Evolutionary conservation across 1,140 invertebrate species (phyloP), one percentile per base, ranked within the genome.

Genomic region (Drosophila nannoptera): DNA sequence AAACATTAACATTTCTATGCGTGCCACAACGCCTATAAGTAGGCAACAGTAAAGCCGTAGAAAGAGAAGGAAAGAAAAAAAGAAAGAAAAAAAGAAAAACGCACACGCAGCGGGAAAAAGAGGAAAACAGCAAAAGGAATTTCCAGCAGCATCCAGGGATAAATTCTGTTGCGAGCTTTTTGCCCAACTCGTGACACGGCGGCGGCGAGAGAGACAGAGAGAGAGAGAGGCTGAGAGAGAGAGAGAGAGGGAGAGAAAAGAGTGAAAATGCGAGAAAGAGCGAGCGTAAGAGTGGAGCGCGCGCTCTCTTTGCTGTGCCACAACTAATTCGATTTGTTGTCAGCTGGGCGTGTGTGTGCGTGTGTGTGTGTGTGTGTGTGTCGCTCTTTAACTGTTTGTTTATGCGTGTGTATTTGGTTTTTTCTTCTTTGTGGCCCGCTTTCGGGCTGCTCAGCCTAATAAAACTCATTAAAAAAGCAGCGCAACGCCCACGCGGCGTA

Each of bases 341-440:
- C 31, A 36, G 66, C 59, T 29, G 11, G n/a, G 8, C 7, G 7
- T 11, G 12, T 35, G 33, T 52, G 48, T 36, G 40, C 35, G 14
- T 52, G 38, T 46, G 48, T 32, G 54, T 60, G 55, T 53, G 29
- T 52, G 42, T 14, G 73, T 72, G 73, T 81, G 69, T 69, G 33
- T 36, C 63, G 73, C 81, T 86, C 70, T 84, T 81, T 81, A 87
- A 84, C 74, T 87, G 81, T 86, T 86, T 86, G 77, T 86, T 82
- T 86, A 86, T 86, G 82, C 77, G 74, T 84, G 73, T 66, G 67
- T 61, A 69, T 66, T 66, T 55, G 52, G 4, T n/a, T 48, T 9
- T 49, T 53, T 5, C 33, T 55, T 36, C n/a, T 32, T 54, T 50
- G 9, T 49, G 35, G 71, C 14, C 22, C 22, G 63, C 55, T 11